Evolutionary conservation across 2,797 vertebrate genomes (phyloP).

Genomic region (Gymnoscopelus microlampas): DNA sequence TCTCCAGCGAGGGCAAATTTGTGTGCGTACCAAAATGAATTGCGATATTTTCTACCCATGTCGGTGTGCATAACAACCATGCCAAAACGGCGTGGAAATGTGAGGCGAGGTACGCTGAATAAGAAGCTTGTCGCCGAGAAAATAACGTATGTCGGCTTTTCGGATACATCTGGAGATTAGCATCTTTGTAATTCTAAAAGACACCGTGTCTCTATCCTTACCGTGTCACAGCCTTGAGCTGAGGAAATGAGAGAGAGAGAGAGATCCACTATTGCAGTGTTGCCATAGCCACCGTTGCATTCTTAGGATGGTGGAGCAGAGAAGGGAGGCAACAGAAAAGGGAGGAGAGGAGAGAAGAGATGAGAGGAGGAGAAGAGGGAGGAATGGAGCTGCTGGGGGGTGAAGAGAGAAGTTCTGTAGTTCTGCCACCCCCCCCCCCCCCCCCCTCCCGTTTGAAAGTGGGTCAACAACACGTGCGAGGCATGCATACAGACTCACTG

Average conservation of each 20-base stretch:
- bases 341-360: slow-evolving; percentile 46
- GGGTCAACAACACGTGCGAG: slow-evolving; percentile 57
- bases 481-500: background rate
- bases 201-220: slow-evolving; percentile 55
- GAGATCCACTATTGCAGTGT: slow-evolving; percentile 58
- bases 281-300: slow-evolving; percentile 71
- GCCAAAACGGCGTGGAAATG: slow-evolving; percentile 24
- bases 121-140: slow-evolving; percentile 33
- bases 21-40: slow-evolving; percentile 1
- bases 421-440: too few relatives aligned
- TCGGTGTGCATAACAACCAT: background rate
- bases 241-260: background rate
- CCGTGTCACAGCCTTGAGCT: slow-evolving; percentile 53
- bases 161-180: slow-evolving; percentile 56
- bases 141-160: slow-evolving; percentile 21
- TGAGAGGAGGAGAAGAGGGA: slow-evolving; percentile 30
- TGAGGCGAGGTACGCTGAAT: slow-evolving; percentile 53
- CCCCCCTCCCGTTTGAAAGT: slow-evolving; percentile 62
- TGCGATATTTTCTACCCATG: background rate
- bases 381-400: background rate
- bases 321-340: slow-evolving; percentile 20
- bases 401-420: slow-evolving; percentile 50
- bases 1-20: background rate
- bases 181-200: slow-evolving; percentile 65
- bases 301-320: slow-evolving; percentile 52